These are phyloP conservation scores for Microplitis manilae DNA, from an alignment of 2,888 invertebrate species.

Conservation along the genomic window DNA sequence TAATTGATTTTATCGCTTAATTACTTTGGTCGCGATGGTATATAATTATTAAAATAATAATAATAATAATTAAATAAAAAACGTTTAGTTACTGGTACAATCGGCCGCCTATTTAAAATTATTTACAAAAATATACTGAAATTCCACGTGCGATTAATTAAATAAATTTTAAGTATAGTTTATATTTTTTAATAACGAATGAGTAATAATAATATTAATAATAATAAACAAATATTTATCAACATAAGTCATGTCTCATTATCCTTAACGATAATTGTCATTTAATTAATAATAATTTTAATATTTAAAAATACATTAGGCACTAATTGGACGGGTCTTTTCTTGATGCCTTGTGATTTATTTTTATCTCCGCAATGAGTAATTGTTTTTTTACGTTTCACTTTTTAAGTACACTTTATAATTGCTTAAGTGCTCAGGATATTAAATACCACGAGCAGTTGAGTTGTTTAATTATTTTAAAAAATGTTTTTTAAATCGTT, in stretches of 20 bases:
- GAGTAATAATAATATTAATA: neutral
- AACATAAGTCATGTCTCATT: constrained; percentile 12
- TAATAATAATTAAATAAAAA: constrained; percentile 55
- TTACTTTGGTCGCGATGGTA: constrained; percentile 69
- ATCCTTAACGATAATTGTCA: constrained; percentile 40
- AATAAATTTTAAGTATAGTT: neutral
- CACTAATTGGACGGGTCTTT: constrained; percentile 52
- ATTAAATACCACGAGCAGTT: neutral
- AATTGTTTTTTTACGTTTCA: constrained; percentile 22
- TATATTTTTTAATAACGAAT: neutral
- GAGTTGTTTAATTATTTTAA: neutral
- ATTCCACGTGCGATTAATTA: neutral
- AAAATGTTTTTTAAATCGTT: constrained; percentile 3
- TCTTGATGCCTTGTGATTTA: constrained; percentile 36
- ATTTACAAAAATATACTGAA: constrained; percentile 62
- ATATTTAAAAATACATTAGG: constrained; percentile 46
- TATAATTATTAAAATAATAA: constrained; percentile 62
- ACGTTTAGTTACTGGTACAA: neutral
- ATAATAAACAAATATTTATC: constrained; percentile 11
- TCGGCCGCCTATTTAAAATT: constrained; percentile 51
- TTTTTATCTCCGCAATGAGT: neutral
- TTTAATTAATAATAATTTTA: constrained; percentile 30
- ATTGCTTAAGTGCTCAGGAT: constrained; percentile 20
- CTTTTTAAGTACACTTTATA: constrained; percentile 62
- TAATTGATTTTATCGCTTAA: constrained; percentile 50